Evolutionary conservation across 2,113 vertebrate species (phyloP).

Genomic region (Chloropsis cyanopogon): DNA sequence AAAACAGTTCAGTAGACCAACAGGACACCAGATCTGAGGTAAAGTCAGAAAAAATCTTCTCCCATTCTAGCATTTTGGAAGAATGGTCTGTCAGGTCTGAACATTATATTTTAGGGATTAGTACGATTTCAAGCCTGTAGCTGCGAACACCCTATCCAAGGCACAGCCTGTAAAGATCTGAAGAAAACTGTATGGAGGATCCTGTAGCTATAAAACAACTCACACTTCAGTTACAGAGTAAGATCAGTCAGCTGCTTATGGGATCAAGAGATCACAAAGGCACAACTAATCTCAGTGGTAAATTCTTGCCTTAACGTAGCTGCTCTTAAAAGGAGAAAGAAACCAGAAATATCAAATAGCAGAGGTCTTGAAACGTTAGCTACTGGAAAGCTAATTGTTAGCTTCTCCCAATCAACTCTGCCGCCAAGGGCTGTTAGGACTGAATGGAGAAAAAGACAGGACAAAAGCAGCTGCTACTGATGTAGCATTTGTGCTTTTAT

Average conservation of each 20-base stretch:
- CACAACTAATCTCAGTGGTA: neutral
- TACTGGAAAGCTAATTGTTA: neutral
- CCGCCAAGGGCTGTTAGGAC: neutral
- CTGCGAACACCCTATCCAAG: neutral
- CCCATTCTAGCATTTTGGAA: neutral
- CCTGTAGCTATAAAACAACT: neutral
- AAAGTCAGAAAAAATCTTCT: neutral
- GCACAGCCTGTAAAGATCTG: neutral
- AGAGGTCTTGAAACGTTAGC: neutral
- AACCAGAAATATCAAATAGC: neutral
- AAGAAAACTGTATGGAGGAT: neutral
- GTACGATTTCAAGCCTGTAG: neutral
- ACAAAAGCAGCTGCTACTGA: neutral
- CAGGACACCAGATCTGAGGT: neutral
- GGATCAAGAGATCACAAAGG: neutral
- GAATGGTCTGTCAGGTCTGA: neutral
- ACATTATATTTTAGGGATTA: neutral
- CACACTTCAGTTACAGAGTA: neutral
- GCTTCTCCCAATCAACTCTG: neutral
- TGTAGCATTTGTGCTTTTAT: neutral
- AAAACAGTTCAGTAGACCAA: neutral
- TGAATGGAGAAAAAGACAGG: neutral
- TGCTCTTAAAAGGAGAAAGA: neutral
- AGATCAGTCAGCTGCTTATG: neutral
- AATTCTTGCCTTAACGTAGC: neutral